Evolutionary conservation across 2,113 vertebrate genomes (phyloP), one percentile per base, ranked within the genome.

Genomic region (Orthochromis malagaraziensis): DNA sequence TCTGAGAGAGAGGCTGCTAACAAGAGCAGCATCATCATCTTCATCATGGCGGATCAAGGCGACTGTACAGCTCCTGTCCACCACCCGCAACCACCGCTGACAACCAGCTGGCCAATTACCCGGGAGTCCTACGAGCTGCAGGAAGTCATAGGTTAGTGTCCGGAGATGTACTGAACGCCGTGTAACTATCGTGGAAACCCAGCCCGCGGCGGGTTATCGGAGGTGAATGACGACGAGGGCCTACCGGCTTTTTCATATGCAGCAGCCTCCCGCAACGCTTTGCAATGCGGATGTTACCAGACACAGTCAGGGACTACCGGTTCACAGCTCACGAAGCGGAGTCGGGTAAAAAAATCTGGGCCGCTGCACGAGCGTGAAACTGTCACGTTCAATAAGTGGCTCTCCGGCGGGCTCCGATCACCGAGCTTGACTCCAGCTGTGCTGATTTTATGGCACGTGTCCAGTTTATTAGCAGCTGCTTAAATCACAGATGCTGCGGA

Each of bases 111-210:
- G 98, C 98, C 98, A 94, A 99, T 99, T 94, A 98, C 96, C 96
- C 96, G 98, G 95, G 98, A 99, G 93, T 97, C 97, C 86, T 99
- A 99, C 92, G 97, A 99, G 95, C 97, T 99, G 92, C 98, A 99
- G 97, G 98, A 98, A 97, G 98, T 99, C 90, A 99, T 99, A 96
- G 98, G 98, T 99, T 94, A 97, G 98, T 98, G 91, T 35, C 68
- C 21, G 29, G 54, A 2, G 75, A 49, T 45, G 51, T 60, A 57
- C 33, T 33, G 73, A 42, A 17, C 3, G 60, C 55, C 70, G 31
- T 26, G 16, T 54, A 4, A 4, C 83, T n/a, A 49, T 54, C 55
- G 21, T 16, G 65, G 73, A 49, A 42, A 70, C 38, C 24, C 75
- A 79, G 6, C 70, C 40, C 45, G 70, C 16, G 68, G 58, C 4